Base-by-base conservation (phyloP, 2,888 invertebrate species). In the Acrobasis consociella region DNA sequence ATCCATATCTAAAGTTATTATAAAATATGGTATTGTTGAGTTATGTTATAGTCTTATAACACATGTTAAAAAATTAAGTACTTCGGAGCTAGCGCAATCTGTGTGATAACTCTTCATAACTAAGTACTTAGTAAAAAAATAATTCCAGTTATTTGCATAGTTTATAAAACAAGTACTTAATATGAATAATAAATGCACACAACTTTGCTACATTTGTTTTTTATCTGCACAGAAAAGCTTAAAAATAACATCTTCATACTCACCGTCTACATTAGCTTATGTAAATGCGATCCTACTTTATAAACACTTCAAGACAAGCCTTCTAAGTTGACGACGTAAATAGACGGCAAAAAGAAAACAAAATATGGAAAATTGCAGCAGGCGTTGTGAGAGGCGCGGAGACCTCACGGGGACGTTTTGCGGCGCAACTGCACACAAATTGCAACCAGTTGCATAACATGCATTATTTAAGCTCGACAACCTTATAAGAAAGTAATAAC, bases 401-500 rank as follows among this genome's bases (percentile, higher is more conserved):
- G 52, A 61, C 46, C 62, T 62, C 49, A 49, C 53, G 62, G 73
- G 71, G 73, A 76, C 76, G 76, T 72, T 75, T 77, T 75, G 72
- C 75, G 73, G 72, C 70, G 73, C 77, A 72, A 73, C 79, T 81
- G 82, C 80, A 80, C 86, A 85, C 86, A 88, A 89, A 89, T 87
- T 87, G 84, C 86, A 82, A 82, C 85, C 83, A 87, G 87, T 89
- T 90, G 87, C 88, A 87, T 91, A 90, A 90, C 89, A 87, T 89
- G 86, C 89, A 89, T 90, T 91, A 89, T 91, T 90, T 86, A 90
- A 91, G 82, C 84, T 82, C 84, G 84, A 85, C 86, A 86, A 85
- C 89, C 89, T 88, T 90, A 87, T 89, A 90, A 82, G 90, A 91
- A 91, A 91, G 88, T 87, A 89, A 88, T 89, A 90, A 87, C 85